Conservation (phyloP, 92 coral and sea anemone species). For the Heliopora coerulea region DNA sequence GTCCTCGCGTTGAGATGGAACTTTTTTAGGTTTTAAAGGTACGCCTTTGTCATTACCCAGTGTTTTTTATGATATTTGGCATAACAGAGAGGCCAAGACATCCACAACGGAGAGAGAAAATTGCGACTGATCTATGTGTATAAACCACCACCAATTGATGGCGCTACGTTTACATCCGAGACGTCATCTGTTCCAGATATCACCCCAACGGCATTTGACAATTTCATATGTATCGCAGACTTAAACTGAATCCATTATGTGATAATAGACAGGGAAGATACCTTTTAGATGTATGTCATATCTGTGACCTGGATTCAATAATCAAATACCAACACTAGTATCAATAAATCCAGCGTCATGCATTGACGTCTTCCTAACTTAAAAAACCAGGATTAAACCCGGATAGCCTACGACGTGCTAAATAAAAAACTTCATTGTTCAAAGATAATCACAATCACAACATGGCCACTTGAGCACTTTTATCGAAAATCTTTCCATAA, state of each 20-base stretch:
- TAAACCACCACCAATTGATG: conserved; percentile 48
- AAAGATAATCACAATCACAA: no score
- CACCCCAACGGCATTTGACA: conserved; percentile 24
- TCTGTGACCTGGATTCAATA: conserved; percentile 42
- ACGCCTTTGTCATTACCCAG: no score
- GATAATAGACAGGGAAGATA: conserved; percentile 46
- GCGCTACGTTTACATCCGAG: conserved; percentile 42
- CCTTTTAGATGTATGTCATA: conserved; percentile 29
- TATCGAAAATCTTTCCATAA: no score
- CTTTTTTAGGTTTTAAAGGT: no score
- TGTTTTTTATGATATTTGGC: neutral
- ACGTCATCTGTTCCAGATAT: conserved; percentile 23
- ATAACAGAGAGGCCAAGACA: no score
- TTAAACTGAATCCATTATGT: conserved; percentile 10
- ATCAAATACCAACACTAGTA: conserved; percentile 7
- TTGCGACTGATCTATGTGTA: conserved; percentile 43
- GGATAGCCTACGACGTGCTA: no score
- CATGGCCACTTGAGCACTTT: no score
- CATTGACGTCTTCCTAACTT: no score
- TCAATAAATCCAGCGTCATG: no score
- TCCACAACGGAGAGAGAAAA: conserved; percentile 32
- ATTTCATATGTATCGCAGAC: conserved; percentile 7
- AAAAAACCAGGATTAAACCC: conserved; percentile 14
- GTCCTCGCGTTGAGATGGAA: no score
- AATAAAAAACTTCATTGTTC: no score